phyloP scores from a whole-genome alignment of 2,888 invertebrate genomes.

The Yponomeuta sedellus region DNA sequence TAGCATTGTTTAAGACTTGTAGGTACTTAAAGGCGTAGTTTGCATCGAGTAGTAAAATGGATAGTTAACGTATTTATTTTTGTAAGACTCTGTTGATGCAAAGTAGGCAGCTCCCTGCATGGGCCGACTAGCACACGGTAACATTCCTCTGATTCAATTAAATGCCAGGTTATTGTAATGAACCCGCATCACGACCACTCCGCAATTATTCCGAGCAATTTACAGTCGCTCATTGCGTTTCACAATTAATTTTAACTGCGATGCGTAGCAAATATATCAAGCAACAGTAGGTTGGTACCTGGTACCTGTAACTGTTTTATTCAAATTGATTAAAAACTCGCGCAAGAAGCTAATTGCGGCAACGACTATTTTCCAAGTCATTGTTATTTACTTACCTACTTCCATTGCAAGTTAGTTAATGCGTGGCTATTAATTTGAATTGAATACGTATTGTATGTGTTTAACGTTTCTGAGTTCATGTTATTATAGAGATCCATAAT shows the following conservation, averaged over 20 bases:
- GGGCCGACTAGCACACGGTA: conserved; percentile 29
- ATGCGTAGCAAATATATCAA: neutral
- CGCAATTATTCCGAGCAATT: conserved; percentile 60
- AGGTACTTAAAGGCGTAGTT: too few species aligned
- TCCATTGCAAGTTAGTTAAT: neutral
- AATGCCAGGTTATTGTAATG: conserved; percentile 66
- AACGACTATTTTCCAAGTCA: neutral
- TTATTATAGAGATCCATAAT: neutral
- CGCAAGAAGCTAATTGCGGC: neutral
- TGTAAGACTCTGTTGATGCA: conserved; percentile 18
- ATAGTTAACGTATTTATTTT: too few species aligned
- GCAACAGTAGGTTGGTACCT: neutral
- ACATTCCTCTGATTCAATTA: conserved; percentile 59
- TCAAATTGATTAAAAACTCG: neutral
- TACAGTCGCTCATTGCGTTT: conserved; percentile 54
- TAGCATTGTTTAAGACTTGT: too few species aligned
- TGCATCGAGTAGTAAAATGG: too few species aligned
- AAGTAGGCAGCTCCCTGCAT: conserved; percentile 20
- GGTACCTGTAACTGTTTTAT: neutral
- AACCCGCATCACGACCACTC: conserved; percentile 50
- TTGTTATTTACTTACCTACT: neutral
- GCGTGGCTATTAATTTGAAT: neutral
- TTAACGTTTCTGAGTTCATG: neutral
- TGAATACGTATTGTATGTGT: neutral
- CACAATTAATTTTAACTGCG: conserved; percentile 56